phyloP scores from a whole-genome alignment of 2,797 vertebrate genomes.

The Dicrostonyx torquatus region DNA sequence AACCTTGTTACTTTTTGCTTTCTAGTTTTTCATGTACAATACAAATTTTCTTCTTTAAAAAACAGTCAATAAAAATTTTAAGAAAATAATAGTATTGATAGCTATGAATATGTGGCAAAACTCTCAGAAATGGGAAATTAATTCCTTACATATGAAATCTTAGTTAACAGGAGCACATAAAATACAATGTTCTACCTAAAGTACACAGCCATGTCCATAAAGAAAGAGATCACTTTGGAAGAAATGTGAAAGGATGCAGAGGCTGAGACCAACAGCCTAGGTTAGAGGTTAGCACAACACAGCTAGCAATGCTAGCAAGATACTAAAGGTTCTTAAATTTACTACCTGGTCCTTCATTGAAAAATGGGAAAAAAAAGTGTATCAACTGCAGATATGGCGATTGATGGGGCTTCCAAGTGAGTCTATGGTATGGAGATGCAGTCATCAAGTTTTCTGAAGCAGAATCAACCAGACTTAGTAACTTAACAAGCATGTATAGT shows the following conservation, averaged over 20 bases:
- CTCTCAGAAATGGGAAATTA: not conserved
- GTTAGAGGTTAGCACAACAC: not conserved
- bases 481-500: not conserved
- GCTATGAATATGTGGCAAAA: not conserved
- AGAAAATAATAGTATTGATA: not conserved
- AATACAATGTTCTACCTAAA: constrained; percentile 3
- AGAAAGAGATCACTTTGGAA: not conserved
- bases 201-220: not conserved
- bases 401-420: not conserved
- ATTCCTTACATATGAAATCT: constrained; percentile 19
- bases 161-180: not conserved
- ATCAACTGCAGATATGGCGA: not conserved
- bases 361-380: not conserved
- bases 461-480: constrained; percentile 25
- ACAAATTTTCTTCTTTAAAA: constrained; percentile 21
- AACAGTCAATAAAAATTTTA: not conserved
- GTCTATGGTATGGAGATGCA: not conserved
- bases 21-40: constrained; percentile 6
- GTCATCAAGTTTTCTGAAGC: not conserved
- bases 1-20: not conserved
- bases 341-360: not conserved
- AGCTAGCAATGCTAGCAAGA: not conserved
- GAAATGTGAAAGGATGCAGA: not conserved
- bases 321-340: not conserved
- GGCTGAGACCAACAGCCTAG: not conserved